Conservation (phyloP, 2,797 vertebrate genomes). For the Oreochromis mossambicus region DNA sequence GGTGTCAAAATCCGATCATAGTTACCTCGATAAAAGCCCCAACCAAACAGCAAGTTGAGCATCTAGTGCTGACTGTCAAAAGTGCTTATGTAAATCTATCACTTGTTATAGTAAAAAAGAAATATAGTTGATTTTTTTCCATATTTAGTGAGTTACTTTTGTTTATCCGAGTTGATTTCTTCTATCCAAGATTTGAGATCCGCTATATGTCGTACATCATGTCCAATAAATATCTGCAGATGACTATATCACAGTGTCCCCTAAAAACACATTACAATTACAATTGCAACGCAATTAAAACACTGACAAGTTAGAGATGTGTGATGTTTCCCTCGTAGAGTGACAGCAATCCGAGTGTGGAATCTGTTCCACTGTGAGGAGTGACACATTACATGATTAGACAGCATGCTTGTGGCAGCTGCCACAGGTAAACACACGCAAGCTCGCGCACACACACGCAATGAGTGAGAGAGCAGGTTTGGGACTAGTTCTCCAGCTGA, state of each 20-base stretch:
- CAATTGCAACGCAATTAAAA: conserved; percentile 27
- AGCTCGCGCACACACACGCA: neutral
- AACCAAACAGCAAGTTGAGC: neutral
- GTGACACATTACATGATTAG: conserved; percentile 64
- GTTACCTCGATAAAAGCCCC: neutral
- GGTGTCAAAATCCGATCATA: neutral
- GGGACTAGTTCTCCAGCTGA: conserved; percentile 16
- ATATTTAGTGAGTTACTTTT: neutral
- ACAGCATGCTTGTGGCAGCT: conserved; percentile 57
- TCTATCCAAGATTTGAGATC: neutral
- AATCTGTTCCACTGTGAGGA: conserved; percentile 41
- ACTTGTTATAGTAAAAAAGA: neutral
- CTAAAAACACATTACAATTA: neutral
- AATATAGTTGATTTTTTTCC: neutral
- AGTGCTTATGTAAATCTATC: neutral
- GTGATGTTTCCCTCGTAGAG: conserved; percentile 1
- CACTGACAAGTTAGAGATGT: conserved; percentile 7
- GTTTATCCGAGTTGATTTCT: neutral
- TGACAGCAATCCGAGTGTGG: conserved; percentile 36
- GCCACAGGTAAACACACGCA: conserved; percentile 36
- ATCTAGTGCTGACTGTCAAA: neutral
- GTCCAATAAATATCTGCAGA: neutral
- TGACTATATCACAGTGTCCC: too few relatives aligned
- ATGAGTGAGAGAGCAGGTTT: neutral
- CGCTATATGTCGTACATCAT: neutral